These are phyloP conservation scores for Siphamia tubifer DNA, from an alignment of 2,113 vertebrate species.

Conservation along the genomic window DNA sequence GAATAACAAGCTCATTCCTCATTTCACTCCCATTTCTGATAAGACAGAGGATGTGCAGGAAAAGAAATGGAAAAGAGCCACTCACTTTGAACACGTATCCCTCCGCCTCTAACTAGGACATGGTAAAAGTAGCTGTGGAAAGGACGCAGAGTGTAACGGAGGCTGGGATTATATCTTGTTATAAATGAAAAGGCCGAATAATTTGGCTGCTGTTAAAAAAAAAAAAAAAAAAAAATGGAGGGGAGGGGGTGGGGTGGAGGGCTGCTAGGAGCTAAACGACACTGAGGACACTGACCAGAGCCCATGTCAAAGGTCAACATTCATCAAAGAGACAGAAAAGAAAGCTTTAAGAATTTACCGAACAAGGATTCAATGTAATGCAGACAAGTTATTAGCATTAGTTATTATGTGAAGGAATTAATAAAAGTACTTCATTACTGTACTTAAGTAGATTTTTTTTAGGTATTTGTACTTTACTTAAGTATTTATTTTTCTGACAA, in stretches of 20 bases:
- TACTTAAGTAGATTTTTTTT: too few species aligned
- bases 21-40: background rate
- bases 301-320: constrained; percentile 62
- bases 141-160: background rate
- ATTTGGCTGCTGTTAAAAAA: background rate
- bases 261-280: background rate
- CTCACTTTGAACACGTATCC: background rate
- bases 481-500: too few species aligned
- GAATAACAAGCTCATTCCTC: background rate
- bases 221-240: too few species aligned
- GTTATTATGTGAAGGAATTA: too few species aligned
- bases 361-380: constrained; percentile 3
- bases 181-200: constrained; percentile 26
- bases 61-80: background rate
- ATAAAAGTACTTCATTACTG: too few species aligned
- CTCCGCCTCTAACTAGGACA: constrained; percentile 29
- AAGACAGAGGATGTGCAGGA: constrained; percentile 4
- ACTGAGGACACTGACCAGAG: constrained; percentile 46
- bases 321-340: constrained; percentile 61
- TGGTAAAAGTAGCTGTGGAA: background rate
- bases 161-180: constrained; percentile 12
- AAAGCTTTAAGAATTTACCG: constrained; percentile 2
- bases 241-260: background rate
- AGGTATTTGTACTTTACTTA: too few species aligned
- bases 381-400: constrained; percentile 19